Evolutionary conservation across 1,140 invertebrate species (phyloP).

Genomic region (Lordiphosa clarofinis): DNA sequence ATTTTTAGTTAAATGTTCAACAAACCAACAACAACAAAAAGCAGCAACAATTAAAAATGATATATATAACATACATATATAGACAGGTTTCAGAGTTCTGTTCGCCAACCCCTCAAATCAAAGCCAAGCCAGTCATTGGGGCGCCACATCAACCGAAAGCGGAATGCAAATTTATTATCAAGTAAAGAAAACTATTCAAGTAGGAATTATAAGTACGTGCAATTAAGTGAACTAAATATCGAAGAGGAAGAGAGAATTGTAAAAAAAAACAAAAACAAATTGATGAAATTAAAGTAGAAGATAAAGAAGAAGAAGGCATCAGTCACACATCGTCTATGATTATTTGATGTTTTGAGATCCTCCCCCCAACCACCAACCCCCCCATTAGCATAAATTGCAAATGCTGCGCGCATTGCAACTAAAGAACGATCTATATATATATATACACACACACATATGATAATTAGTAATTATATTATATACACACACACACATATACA

Average conservation of each 20-base stretch:
- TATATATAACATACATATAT: slow-evolving; percentile 11
- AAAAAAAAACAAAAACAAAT: slow-evolving; percentile 15
- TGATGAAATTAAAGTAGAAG: slow-evolving; percentile 16
- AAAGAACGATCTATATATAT: slow-evolving; percentile 28
- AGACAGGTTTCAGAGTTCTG: slow-evolving; percentile 63
- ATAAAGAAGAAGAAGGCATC: slow-evolving; percentile 5
- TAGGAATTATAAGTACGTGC: slow-evolving; percentile 57
- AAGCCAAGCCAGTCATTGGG: slow-evolving; percentile 16
- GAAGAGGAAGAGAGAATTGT: slow-evolving; percentile 9
- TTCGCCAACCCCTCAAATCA: slow-evolving; percentile 11
- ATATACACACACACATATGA: slow-evolving; percentile 36
- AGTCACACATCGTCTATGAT: slow-evolving; percentile 18
- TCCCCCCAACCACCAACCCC: background rate
- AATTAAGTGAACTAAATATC: slow-evolving; percentile 52
- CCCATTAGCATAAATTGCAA: slow-evolving; percentile 40
- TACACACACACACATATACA: slow-evolving; percentile 15
- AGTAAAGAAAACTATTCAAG: slow-evolving; percentile 27
- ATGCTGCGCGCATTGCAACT: slow-evolving; percentile 17
- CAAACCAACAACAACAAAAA: slow-evolving; percentile 5
- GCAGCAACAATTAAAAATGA: slow-evolving; percentile 1
- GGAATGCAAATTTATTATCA: slow-evolving; percentile 37
- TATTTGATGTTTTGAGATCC: slow-evolving; percentile 1
- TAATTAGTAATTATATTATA: slow-evolving; percentile 41
- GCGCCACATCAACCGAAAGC: slow-evolving; percentile 14
- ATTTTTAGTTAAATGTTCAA: too few relatives aligned